phyloP scores from a whole-genome alignment of 2,888 invertebrate genomes.

The Hydraecia micacea region DNA sequence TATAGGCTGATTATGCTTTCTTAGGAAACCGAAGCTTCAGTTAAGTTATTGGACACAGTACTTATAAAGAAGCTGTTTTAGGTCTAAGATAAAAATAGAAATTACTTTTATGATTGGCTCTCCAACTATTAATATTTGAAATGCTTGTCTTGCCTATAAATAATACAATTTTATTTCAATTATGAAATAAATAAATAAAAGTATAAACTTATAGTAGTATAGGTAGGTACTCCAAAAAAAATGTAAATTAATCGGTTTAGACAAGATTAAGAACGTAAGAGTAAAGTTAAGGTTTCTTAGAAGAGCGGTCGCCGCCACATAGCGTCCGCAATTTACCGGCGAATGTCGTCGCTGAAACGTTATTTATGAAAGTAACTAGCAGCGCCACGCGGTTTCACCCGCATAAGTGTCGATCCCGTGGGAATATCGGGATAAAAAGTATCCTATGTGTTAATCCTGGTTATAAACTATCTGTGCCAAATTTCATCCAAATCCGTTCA shows the following conservation, averaged over 20 bases:
- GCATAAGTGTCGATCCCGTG: too few species aligned
- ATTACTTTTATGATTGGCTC: neutral
- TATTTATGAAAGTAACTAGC: neutral
- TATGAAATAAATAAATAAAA: neutral
- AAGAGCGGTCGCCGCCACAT: neutral
- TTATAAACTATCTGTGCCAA: too few species aligned
- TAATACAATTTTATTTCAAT: neutral
- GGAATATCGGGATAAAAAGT: too few species aligned
- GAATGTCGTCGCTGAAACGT: neutral
- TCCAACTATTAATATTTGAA: neutral
- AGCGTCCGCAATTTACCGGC: neutral
- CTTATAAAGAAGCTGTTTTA: slow-evolving; percentile 26
- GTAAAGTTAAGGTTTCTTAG: neutral
- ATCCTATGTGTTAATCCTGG: too few species aligned
- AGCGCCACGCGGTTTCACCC: too few species aligned
- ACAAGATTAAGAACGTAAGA: neutral
- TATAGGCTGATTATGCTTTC: neutral
- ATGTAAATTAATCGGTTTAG: slow-evolving; percentile 15
- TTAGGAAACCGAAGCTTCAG: neutral
- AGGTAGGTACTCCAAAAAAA: neutral
- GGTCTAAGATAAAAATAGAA: neutral
- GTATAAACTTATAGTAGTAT: neutral
- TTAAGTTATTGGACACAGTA: slow-evolving; percentile 2
- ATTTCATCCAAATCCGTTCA: too few species aligned
- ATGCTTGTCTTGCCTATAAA: slow-evolving; percentile 12